A percentile compares a stretch with the other conserved stretches of the same genome.
Conservation (phyloP, 2,113 vertebrate genomes). For the Aleadryas rufinucha region DNA sequence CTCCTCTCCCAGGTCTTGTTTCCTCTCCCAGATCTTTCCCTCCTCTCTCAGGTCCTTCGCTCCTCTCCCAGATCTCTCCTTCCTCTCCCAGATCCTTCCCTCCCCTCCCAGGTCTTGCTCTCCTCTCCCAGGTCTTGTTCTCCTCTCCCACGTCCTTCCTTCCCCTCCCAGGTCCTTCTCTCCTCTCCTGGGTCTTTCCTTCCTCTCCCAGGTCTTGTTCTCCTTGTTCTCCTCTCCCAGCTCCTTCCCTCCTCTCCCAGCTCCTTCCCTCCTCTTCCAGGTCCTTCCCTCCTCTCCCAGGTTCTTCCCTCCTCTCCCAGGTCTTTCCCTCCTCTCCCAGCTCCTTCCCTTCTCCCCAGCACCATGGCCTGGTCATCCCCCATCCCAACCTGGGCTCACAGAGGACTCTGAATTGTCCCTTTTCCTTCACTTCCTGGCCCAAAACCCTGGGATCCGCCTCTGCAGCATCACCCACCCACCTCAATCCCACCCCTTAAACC, state of each 20-base stretch:
- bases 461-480: background rate
- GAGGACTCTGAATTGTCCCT: background rate
- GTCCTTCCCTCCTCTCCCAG: background rate
- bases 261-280: background rate
- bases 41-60: too few relatives aligned
- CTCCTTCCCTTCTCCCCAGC: background rate
- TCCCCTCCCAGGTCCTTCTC: rapidly evolving
- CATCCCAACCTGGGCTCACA: background rate
- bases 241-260: background rate
- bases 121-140: background rate
- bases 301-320: background rate
- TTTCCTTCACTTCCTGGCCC: background rate
- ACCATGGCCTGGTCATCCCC: background rate
- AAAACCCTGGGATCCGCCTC: background rate
- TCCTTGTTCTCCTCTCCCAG: background rate
- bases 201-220: background rate
- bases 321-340: background rate
- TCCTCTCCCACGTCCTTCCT: too few relatives aligned
- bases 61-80: too few relatives aligned
- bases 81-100: background rate
- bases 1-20: too few relatives aligned
- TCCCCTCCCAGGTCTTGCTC: background rate
- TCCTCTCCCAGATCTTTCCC: too few relatives aligned
- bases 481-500: background rate
- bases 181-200: rapidly evolving